Conservation (phyloP, 1,140 invertebrate genomes). For the Spodoptera frugiperda region DNA sequence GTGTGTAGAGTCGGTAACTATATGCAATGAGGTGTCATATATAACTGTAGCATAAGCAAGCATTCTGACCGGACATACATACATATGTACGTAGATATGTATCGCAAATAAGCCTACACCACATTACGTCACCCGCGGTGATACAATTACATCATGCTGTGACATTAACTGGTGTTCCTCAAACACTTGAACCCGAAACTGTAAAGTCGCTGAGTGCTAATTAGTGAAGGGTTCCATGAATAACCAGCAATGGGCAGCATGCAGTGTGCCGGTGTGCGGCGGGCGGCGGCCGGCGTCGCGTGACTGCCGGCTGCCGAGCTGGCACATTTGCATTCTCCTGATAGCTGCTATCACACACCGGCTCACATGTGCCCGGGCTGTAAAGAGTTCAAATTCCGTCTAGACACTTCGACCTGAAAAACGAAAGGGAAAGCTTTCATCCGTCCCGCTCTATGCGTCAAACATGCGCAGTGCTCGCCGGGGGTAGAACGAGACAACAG, state of each 20-base stretch:
- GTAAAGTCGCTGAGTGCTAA: neutral
- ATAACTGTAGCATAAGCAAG: neutral
- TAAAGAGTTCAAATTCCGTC: conserved; percentile 81
- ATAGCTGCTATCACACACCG: conserved; percentile 42
- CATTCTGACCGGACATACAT: conserved; percentile 1
- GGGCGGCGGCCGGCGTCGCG: conserved; percentile 17
- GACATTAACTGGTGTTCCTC: neutral
- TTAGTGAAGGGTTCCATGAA: neutral
- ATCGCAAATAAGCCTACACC: neutral
- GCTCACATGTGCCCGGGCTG: conserved; percentile 58
- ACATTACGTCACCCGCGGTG: conserved; percentile 1
- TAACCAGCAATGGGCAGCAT: neutral
- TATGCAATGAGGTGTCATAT: neutral
- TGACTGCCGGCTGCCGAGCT: conserved; percentile 15
- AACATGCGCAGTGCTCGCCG: conserved; percentile 72
- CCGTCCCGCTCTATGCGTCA: conserved; percentile 68
- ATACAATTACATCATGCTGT: neutral
- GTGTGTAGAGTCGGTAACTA: neutral
- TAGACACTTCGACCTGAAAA: conserved; percentile 80
- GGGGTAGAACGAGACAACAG: conserved; percentile 68
- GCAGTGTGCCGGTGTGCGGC: neutral
- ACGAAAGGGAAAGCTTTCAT: conserved; percentile 69
- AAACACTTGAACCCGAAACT: conserved; percentile 5
- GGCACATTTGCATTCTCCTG: conserved; percentile 42
- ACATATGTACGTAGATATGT: neutral